phyloP scores from a whole-genome alignment of 2,797 vertebrate species.

The Emydoidea blandingii region DNA sequence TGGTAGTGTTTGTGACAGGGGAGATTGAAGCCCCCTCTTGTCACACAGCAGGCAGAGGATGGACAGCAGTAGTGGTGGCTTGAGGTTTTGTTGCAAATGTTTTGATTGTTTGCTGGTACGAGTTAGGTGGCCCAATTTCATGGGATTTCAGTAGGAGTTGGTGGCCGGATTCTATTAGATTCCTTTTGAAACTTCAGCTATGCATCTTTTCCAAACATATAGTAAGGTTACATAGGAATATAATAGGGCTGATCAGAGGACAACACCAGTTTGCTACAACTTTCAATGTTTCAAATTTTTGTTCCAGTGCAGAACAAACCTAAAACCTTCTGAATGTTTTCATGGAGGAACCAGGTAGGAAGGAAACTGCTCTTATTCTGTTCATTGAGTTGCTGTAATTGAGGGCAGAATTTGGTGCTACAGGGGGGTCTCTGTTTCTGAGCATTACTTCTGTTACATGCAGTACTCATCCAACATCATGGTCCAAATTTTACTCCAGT shows the following conservation, averaged over 20 bases:
- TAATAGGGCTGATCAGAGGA: background rate
- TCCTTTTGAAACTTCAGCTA: background rate
- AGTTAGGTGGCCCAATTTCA: no score
- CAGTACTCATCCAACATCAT: background rate
- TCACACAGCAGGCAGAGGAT: rapidly evolving
- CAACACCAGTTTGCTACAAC: rapidly evolving
- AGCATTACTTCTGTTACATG: background rate
- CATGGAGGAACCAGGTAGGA: rapidly evolving
- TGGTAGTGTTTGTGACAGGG: background rate
- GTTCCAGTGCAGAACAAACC: background rate
- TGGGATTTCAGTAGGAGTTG: no score
- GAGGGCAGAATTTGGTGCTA: background rate
- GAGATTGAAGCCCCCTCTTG: background rate
- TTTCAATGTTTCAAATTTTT: background rate
- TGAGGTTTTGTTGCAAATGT: no score
- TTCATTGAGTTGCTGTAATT: background rate
- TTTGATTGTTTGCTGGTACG: no score
- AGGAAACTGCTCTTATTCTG: background rate
- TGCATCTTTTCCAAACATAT: background rate
- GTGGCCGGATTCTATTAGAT: background rate
- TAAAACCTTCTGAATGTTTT: background rate
- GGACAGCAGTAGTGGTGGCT: background rate
- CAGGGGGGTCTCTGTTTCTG: background rate
- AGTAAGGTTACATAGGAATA: background rate
- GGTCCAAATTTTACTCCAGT: background rate